Evolutionary conservation across 37 sponge, comb jelly and placozoan species (phyloP).

Genomic region (Ianthella basta): DNA sequence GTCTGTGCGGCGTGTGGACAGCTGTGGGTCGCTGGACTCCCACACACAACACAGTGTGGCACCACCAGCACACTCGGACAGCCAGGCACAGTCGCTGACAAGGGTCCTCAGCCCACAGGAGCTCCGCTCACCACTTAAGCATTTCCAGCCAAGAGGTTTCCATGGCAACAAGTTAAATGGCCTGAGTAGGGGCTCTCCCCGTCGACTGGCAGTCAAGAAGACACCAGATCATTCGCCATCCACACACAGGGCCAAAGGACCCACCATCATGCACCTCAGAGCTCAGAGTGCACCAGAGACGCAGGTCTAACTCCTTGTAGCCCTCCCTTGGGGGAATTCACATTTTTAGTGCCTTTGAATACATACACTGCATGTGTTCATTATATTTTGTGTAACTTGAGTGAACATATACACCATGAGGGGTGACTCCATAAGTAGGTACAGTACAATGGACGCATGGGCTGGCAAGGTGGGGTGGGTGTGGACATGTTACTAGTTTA

Average conservation of each 20-base stretch:
- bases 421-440: no score
- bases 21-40: slow-evolving; percentile 85
- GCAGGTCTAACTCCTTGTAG: background rate
- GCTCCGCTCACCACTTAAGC: background rate
- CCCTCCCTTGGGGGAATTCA: no score
- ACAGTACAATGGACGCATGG: no score
- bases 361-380: no score
- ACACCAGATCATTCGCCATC: no score
- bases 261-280: slow-evolving; percentile 8
- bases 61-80: background rate
- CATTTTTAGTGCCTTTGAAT: no score
- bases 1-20: slow-evolving; percentile 58
- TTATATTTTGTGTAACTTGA: no score
- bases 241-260: background rate
- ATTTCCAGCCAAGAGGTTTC: background rate
- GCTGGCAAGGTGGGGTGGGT: no score
- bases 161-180: background rate
- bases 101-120: slow-evolving; percentile 28
- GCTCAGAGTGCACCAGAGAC: slow-evolving; percentile 26
- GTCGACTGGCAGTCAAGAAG: background rate
- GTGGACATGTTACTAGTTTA: no score
- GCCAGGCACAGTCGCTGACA: background rate
- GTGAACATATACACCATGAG: no score
- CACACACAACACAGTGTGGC: slow-evolving; percentile 24
- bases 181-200: background rate